Conservation (phyloP, 2,888 invertebrate species). For the Drosophila infuscata region DNA sequence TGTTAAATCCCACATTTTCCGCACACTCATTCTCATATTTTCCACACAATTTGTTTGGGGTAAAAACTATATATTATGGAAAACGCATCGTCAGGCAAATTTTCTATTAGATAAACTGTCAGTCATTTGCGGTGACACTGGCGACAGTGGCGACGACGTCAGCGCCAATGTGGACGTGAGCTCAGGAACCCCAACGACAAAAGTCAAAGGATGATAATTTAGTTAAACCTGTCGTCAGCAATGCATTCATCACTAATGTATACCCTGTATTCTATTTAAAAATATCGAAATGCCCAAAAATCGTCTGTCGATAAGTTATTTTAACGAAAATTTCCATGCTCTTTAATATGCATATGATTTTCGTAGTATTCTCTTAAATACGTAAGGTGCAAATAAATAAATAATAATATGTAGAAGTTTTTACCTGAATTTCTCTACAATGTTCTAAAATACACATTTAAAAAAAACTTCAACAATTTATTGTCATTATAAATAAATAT, state of each 20-base stretch:
- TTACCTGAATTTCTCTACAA: not conserved
- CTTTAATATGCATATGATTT: not conserved
- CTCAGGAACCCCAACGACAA: constrained; percentile 37
- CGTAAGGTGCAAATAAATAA: not conserved
- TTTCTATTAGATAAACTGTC: constrained; percentile 76
- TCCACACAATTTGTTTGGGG: constrained; percentile 60
- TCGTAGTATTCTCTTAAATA: not conserved
- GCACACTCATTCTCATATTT: constrained; percentile 49
- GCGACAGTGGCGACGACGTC: constrained; percentile 3
- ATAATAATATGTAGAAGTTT: not conserved
- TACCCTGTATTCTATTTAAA: constrained; percentile 22
- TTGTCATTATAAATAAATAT: not conserved
- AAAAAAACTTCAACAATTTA: no score
- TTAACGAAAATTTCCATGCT: not conserved
- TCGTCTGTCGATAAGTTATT: not conserved
- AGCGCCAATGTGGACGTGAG: constrained; percentile 45
- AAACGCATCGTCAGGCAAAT: constrained; percentile 49
- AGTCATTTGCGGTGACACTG: constrained; percentile 58
- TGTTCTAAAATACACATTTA: no score
- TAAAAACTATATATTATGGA: constrained; percentile 50
- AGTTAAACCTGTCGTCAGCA: constrained; percentile 44
- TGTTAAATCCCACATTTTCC: constrained; percentile 24
- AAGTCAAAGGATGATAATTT: constrained; percentile 72
- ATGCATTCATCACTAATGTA: not conserved
- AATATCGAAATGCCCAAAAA: not conserved